These are phyloP conservation scores for Eurystomus glaucurus DNA, from an alignment of 2,797 vertebrate genomes.

Conservation along the genomic window DNA sequence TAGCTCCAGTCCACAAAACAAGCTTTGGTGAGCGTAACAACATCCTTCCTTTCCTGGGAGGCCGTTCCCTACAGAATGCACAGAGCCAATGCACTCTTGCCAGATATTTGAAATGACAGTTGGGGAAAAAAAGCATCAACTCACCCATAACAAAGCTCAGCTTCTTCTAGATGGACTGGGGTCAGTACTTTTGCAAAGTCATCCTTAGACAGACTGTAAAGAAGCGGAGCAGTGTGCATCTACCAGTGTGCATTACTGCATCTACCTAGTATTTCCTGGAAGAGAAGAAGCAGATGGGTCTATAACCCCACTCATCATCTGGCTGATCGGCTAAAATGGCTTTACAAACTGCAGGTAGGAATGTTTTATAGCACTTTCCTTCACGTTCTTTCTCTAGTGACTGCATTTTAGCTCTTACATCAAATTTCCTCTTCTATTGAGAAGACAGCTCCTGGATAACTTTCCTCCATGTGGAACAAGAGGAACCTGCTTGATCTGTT, in stretches of 20 bases:
- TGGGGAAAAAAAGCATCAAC: neutral
- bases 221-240: neutral
- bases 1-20: neutral
- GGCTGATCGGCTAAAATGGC: neutral
- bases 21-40: neutral
- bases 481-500: neutral
- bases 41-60: slow-evolving; percentile 9
- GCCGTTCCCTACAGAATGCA: neutral
- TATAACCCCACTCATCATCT: neutral
- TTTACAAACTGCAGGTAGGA: slow-evolving; percentile 8
- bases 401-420: neutral
- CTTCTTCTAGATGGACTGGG: neutral
- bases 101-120: neutral
- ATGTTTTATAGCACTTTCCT: neutral
- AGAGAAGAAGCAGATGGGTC: neutral
- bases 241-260: neutral
- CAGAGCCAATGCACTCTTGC: neutral
- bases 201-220: neutral
- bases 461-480: neutral
- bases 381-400: neutral
- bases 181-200: neutral
- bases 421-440: neutral
- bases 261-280: neutral
- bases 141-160: neutral
- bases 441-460: neutral